phyloP scores from a whole-genome alignment of 2,797 vertebrate genomes.

The Poecile montanus region DNA sequence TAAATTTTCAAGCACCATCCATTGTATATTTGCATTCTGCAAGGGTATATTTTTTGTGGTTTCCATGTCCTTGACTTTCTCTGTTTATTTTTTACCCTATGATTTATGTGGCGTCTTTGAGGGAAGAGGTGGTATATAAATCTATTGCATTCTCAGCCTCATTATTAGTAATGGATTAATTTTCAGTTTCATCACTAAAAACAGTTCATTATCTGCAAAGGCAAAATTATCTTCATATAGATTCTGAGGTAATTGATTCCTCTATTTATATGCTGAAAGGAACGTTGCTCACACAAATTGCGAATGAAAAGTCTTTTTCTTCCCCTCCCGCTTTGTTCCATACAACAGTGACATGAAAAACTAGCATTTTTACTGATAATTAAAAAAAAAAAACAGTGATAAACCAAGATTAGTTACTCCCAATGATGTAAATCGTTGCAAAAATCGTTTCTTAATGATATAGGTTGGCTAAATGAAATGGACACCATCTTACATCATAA shows the following conservation, averaged over 20 bases:
- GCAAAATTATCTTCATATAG: conserved; percentile 53
- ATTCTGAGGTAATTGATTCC: conserved; percentile 61
- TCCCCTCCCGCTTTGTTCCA: background rate
- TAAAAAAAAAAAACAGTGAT: background rate
- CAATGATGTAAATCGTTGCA: background rate
- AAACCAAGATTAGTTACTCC: background rate
- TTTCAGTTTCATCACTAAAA: conserved; percentile 60
- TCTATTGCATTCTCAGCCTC: conserved; percentile 33
- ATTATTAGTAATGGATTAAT: conserved; percentile 67
- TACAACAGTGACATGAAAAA: background rate
- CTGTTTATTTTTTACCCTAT: conserved; percentile 46
- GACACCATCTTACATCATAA: background rate
- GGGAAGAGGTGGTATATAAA: conserved; percentile 25
- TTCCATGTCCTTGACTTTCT: conserved; percentile 32
- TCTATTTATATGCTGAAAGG: conserved; percentile 44
- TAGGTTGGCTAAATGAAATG: background rate
- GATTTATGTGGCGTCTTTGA: conserved; percentile 13
- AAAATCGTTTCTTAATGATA: background rate
- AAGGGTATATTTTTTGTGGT: background rate
- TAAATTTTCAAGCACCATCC: background rate
- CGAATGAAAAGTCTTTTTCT: background rate
- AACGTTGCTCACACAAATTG: background rate
- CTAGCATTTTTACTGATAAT: background rate
- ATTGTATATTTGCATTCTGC: background rate
- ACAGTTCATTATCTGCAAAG: conserved; percentile 60